Evolutionary conservation across 2,113 vertebrate genomes (phyloP), one percentile per base, ranked within the genome.

Genomic region (Malaclemys terrapin): DNA sequence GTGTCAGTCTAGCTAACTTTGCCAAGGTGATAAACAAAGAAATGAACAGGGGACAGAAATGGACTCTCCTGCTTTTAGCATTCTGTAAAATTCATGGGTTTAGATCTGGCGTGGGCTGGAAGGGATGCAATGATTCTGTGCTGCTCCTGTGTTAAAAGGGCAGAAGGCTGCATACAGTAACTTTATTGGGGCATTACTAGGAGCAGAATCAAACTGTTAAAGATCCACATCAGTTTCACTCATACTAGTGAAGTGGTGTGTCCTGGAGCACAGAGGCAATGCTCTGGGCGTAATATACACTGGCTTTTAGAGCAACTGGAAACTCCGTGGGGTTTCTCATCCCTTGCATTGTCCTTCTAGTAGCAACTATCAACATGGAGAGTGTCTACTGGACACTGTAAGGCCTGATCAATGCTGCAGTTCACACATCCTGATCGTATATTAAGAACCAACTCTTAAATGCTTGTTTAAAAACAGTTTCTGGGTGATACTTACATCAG

Each of bases 11-110:
- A 69, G 65, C 65, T 69, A 17, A 38, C 17, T 38, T 53, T 69
- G 14, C 12, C 0, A 0, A 24, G 17, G 50, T 22, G 10, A 90
- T 57, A 1, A 25, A 87, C 50, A 38, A 14, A 11, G 65, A 76
- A 89, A 53, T 69, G 35, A 14, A 31, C 1, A 0, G 7, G 7
- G 29, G 42, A 13, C 50, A 72, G n/a, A 38, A 22, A n/a, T 38
- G 42, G 38, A 11, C 2, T 24, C 57, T 59, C 72, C 1, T 0
- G 52, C 24, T 27, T 14, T 27, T 56, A 89, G 80, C 0, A 47
- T 38, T 4, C 35, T 10, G 24, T 29, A 13, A 27, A 22, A 69
- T 50, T 81, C 3, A 20, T 0, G 0, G 25, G 31, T 17, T 4
- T 35, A 35, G 31, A 7, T 2, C 2, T 25, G 57, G 49, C 49